Conservation (phyloP, 2,888 invertebrate species). For the Nineta flava region DNA sequence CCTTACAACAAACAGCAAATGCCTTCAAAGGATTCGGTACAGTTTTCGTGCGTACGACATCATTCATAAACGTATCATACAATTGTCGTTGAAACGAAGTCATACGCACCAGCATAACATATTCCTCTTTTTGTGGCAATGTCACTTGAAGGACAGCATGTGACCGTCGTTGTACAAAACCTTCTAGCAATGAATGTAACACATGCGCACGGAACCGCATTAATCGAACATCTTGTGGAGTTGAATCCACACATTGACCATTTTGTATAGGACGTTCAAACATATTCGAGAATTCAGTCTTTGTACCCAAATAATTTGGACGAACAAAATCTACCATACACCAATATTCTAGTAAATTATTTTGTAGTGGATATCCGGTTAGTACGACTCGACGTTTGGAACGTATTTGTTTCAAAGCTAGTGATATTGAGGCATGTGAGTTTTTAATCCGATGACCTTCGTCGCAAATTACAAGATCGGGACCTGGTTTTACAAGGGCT, state of each 20-base stretch:
- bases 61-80: slow-evolving; percentile 88
- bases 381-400: slow-evolving; percentile 89
- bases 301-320: slow-evolving; percentile 92
- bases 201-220: slow-evolving; percentile 96
- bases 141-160: slow-evolving; percentile 86
- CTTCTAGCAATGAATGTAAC: slow-evolving; percentile 80
- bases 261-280: slow-evolving; percentile 97
- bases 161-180: slow-evolving; percentile 90
- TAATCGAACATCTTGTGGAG: slow-evolving; percentile 79
- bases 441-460: slow-evolving; percentile 98
- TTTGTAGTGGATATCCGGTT: slow-evolving; percentile 96
- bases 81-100: slow-evolving; percentile 78
- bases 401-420: slow-evolving; percentile 85
- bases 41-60: slow-evolving; percentile 68
- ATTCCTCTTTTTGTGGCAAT: slow-evolving; percentile 88
- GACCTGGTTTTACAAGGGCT: slow-evolving; percentile 79
- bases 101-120: slow-evolving; percentile 77
- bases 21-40: slow-evolving; percentile 94
- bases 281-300: slow-evolving; percentile 96
- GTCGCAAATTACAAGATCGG: slow-evolving; percentile 88
- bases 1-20: slow-evolving; percentile 96
- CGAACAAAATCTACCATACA: slow-evolving; percentile 99
- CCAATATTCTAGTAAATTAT: slow-evolving; percentile 93
- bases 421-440: slow-evolving; percentile 90
- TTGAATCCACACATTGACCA: slow-evolving; percentile 95